A percentile compares a stretch with the other conserved stretches of the same genome.
phyloP scores from a whole-genome alignment of 1,140 invertebrate genomes.

The Aradophagus sp. region DNA sequence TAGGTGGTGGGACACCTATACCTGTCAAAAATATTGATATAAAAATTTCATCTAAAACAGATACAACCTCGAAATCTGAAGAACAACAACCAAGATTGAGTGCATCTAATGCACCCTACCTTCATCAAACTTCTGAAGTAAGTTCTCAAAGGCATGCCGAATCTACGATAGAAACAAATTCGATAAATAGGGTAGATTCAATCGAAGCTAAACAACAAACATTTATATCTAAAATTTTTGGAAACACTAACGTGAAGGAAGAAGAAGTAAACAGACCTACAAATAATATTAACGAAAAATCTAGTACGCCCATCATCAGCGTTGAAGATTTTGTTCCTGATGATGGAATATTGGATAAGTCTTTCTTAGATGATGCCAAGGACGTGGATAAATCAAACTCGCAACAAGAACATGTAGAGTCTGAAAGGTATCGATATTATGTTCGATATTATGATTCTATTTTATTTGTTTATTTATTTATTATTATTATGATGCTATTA shows the following conservation, averaged over 20 bases:
- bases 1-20: constrained; percentile 73
- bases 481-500: no score
- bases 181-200: constrained; percentile 56
- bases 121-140: constrained; percentile 3
- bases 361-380: constrained; percentile 86
- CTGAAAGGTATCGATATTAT: constrained; percentile 80
- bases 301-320: constrained; percentile 72
- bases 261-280: constrained; percentile 56
- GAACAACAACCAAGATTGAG: constrained; percentile 16
- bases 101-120: neutral
- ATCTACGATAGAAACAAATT: constrained; percentile 38
- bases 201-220: constrained; percentile 56
- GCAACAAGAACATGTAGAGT: constrained; percentile 74
- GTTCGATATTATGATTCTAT: no score
- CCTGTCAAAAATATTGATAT: constrained; percentile 67
- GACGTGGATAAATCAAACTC: constrained; percentile 67
- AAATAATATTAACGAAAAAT: constrained; percentile 32
- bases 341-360: constrained; percentile 84
- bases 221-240: constrained; percentile 72
- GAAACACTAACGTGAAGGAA: constrained; percentile 66
- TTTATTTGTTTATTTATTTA: no score
- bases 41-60: constrained; percentile 62
- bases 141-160: constrained; percentile 13
- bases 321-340: constrained; percentile 93
- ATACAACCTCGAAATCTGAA: constrained; percentile 13